Percentiles rank a stretch among this genome's conserved stretches.
These are phyloP conservation scores for Falco biarmicus DNA, from an alignment of 2,797 vertebrate genomes.

Conservation along the genomic window DNA sequence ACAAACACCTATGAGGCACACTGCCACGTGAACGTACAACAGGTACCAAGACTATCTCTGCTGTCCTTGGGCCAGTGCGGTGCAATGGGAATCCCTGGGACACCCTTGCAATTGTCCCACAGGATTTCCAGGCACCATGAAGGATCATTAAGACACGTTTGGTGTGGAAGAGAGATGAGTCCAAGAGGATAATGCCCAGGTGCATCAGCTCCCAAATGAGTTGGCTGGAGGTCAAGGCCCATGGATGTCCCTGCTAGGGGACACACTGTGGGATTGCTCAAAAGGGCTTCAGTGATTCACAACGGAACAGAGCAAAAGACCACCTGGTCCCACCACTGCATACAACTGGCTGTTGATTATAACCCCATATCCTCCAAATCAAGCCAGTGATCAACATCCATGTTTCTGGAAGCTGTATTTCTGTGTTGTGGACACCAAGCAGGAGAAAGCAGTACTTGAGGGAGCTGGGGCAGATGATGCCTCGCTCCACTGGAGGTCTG, in stretches of 20 bases:
- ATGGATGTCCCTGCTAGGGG: not conserved
- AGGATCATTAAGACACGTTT: not conserved
- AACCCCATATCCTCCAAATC: not conserved
- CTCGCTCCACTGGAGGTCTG: not conserved
- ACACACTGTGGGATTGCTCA: not conserved
- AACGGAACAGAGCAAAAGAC: not conserved
- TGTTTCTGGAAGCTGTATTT: not conserved
- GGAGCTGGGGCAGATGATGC: not conserved
- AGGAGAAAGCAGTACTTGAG: not conserved
- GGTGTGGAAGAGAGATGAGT: not conserved
- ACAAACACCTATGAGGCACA: accelerated
- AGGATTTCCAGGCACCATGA: not conserved
- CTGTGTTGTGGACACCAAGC: not conserved
- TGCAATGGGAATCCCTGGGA: not conserved
- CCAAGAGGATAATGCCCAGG: not conserved
- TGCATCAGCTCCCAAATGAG: not conserved
- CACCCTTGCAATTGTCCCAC: accelerated
- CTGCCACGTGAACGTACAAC: too few species aligned
- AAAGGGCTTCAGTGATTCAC: not conserved
- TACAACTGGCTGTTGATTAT: not conserved
- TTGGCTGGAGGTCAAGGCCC: not conserved
- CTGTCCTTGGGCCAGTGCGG: not conserved
- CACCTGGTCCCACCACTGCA: not conserved
- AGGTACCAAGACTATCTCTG: not conserved
- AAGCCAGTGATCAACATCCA: not conserved